A percentile compares a stretch with the other conserved stretches of the same genome.
phyloP scores from a whole-genome alignment of 1,140 invertebrate species.

The Bombus ignitus region DNA sequence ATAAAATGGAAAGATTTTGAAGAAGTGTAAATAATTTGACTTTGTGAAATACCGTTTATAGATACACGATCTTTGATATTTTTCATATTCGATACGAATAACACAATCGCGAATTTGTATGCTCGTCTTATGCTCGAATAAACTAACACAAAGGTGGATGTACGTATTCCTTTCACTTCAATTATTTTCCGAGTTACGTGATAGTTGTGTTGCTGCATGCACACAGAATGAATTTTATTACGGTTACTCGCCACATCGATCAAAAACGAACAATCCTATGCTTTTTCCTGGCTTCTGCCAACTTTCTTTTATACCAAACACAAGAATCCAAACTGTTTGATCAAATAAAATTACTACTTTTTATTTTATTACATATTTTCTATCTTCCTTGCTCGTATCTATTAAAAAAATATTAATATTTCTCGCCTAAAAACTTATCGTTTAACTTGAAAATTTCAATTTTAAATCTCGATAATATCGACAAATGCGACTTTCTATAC shows the following conservation, averaged over 20 bases:
- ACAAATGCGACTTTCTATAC: not conserved
- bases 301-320: not conserved
- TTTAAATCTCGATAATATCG: not conserved
- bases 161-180: slow-evolving; percentile 5
- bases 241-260: not conserved
- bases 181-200: slow-evolving; percentile 8
- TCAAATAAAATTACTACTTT: not conserved
- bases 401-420: no score
- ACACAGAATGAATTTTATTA: not conserved
- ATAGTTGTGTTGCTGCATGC: not conserved
- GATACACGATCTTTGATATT: no score
- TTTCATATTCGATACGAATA: no score
- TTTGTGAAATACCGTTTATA: no score
- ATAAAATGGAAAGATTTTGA: not conserved
- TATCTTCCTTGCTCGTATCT: not conserved
- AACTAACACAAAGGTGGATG: not conserved
- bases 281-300: not conserved
- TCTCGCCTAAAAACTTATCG: no score
- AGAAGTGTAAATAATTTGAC: no score
- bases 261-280: not conserved
- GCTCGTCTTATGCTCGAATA: not conserved
- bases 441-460: not conserved
- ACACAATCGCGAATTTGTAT: not conserved
- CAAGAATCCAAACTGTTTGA: not conserved
- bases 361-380: not conserved